These are phyloP conservation scores for Oncorhynchus tshawytscha DNA, from an alignment of 2,113 vertebrate species.

Conservation along the genomic window DNA sequence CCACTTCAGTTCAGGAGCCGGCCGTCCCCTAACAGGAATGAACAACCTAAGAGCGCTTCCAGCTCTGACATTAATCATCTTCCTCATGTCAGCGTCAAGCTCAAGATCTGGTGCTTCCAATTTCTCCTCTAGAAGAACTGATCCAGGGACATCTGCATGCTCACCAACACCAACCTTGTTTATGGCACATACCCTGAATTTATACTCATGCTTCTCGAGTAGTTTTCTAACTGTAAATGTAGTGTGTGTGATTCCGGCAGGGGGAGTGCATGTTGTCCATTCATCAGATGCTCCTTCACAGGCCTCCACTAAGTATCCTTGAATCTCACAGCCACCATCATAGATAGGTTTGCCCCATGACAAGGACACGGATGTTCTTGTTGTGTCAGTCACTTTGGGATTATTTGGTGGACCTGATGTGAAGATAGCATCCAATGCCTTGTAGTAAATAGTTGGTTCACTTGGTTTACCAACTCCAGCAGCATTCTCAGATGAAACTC, in stretches of 20 bases:
- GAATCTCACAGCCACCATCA: constrained; percentile 96
- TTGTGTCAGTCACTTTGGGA: constrained; percentile 86
- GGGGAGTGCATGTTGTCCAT: constrained; percentile 92
- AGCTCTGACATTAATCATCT: constrained; percentile 92
- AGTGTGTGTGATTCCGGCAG: constrained; percentile 87
- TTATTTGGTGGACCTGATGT: constrained; percentile 97
- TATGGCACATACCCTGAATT: constrained; percentile 93
- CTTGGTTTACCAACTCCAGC: constrained; percentile 92
- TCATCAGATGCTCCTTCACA: constrained; percentile 84
- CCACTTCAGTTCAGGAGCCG: constrained; percentile 96
- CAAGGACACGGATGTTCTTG: constrained; percentile 89
- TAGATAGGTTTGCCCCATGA: constrained; percentile 97
- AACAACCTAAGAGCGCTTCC: constrained; percentile 90
- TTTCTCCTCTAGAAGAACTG: constrained; percentile 88
- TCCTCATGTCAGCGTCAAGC: constrained; percentile 92
- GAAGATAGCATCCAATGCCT: constrained; percentile 92
- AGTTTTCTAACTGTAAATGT: constrained; percentile 87
- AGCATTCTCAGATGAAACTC: constrained; percentile 94
- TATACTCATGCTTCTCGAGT: constrained; percentile 92
- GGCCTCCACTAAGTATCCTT: constrained; percentile 93
- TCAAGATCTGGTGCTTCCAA: constrained; percentile 94
- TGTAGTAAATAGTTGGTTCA: constrained; percentile 83
- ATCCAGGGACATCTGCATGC: constrained; percentile 87
- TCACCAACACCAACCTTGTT: constrained; percentile 97
- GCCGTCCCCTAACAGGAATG: constrained; percentile 92